A percentile compares a stretch with the other conserved stretches of the same genome.
Evolutionary conservation across 2,797 vertebrate species (phyloP).

Genomic region (Falco rusticolus): DNA sequence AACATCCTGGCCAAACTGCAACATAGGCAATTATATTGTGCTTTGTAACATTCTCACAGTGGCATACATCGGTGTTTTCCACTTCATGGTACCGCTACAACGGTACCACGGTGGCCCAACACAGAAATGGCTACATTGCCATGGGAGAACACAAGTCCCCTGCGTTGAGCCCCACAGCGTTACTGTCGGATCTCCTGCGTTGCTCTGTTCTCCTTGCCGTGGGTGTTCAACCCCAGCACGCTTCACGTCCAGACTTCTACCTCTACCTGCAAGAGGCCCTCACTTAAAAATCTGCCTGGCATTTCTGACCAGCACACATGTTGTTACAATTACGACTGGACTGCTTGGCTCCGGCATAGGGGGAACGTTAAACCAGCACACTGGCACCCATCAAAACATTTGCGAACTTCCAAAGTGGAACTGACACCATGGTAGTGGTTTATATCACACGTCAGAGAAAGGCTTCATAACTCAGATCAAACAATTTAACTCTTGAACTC

Average conservation of each 20-base stretch:
- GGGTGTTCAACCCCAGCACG: rapidly evolving
- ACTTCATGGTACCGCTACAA: not conserved
- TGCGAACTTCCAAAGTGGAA: conserved; percentile 78
- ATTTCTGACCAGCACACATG: conserved; percentile 77
- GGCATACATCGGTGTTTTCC: not conserved
- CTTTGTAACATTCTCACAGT: not conserved
- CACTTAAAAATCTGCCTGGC: conserved; percentile 36
- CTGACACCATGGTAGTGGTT: conserved; percentile 77
- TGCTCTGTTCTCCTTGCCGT: not conserved
- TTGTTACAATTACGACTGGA: conserved; percentile 79
- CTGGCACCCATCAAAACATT: conserved; percentile 83
- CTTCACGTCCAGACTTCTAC: not conserved
- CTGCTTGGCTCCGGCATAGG: conserved; percentile 75
- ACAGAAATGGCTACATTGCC: not conserved
- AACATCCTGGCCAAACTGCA: conserved; percentile 32
- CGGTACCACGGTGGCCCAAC: not conserved
- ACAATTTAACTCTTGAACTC: conserved; percentile 72
- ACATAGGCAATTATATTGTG: not conserved
- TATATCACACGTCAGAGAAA: conserved; percentile 74
- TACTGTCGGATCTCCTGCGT: rapidly evolving
- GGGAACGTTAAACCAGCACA: conserved; percentile 75
- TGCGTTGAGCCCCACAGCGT: not conserved
- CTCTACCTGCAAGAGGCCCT: not conserved
- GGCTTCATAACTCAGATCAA: conserved; percentile 51
- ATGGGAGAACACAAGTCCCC: not conserved